A percentile compares a stretch with the other conserved stretches of the same genome.
Evolutionary conservation across 2,888 invertebrate species (phyloP).

Genomic region (Pammene fasciana): DNA sequence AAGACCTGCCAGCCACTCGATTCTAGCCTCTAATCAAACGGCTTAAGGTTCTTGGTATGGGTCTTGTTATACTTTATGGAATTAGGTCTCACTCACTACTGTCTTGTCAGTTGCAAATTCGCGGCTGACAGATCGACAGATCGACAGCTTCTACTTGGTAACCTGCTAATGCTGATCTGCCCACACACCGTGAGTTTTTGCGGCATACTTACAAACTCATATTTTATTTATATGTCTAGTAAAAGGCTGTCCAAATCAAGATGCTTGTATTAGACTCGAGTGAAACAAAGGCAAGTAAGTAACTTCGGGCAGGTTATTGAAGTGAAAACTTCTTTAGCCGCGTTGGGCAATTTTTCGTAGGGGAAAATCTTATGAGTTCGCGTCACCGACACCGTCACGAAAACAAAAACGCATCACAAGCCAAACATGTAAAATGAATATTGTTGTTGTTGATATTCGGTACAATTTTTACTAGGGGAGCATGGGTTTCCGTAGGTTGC

Average conservation of each 20-base stretch:
- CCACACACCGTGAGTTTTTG: constrained; percentile 27
- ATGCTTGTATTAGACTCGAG: background rate
- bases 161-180: constrained; percentile 33
- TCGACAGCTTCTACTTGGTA: constrained; percentile 41
- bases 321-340: no score
- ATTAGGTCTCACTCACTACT: constrained; percentile 48
- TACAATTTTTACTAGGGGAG: no score
- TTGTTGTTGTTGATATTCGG: no score
- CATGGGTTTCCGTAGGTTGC: no score
- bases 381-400: no score
- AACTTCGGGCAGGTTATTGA: no score
- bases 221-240: background rate
- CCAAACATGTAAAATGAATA: no score
- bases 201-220: constrained; percentile 4
- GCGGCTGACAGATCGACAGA: constrained; percentile 34
- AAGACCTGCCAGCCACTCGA: background rate
- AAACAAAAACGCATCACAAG: no score
- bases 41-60: background rate
- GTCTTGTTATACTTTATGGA: constrained; percentile 8
- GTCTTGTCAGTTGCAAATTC: constrained; percentile 48
- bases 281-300: background rate
- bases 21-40: background rate
- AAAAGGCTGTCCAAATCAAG: background rate
- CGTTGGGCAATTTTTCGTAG: no score
- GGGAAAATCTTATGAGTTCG: no score